Base-by-base conservation (phyloP, 92 coral and sea anemone genomes). In the Zoanthus sansibaricus region DNA sequence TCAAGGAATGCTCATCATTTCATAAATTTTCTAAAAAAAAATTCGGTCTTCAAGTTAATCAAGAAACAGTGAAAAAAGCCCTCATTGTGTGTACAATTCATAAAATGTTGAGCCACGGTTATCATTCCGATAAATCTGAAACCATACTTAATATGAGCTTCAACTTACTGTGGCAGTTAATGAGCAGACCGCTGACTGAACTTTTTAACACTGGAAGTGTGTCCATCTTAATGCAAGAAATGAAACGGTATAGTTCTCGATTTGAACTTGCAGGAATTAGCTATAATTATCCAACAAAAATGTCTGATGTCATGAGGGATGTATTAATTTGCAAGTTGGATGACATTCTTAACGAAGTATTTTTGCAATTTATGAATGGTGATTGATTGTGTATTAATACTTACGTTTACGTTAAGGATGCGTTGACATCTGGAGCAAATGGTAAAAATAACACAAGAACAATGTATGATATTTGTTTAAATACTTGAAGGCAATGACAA, bases 241-340 rank as follows among this genome's bases (percentile, higher is more conserved):
- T 95, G 25, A 79, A 87, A 32, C 92, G 92, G 61, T 95, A 93
- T 76, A 69, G 87, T 11, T 93, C 98, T 30, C 88, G 94, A 44
- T 95, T 95, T 88, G 98, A 93, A 75, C 76, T 95, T 67, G 93
- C 98, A 6, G 98, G 98, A 66, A 93, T 95, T 33, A 72, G 77
- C 58, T 95, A 95, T 76, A 67, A 73, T 48, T 83, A 91, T 58
- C 96, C 98, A 16, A 94, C 96, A 21, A 95, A 86, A 87, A 95
- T 95, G 98, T 92, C 98, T 3, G 96, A 93, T n/a, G 87, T 95
- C 64, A 84, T 83, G 87, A 90, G 98, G 64, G 98, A 95, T 75
- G 94, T 91, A 21, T 79, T 92, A 42, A 95, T 95, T 31, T 95
- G 98, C 77, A 91, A 91, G 88, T 94, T 95, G 25, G 98, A 95